These are phyloP conservation scores for Forficula auricularia DNA, from an alignment of 1,140 invertebrate genomes.

Conservation along the genomic window DNA sequence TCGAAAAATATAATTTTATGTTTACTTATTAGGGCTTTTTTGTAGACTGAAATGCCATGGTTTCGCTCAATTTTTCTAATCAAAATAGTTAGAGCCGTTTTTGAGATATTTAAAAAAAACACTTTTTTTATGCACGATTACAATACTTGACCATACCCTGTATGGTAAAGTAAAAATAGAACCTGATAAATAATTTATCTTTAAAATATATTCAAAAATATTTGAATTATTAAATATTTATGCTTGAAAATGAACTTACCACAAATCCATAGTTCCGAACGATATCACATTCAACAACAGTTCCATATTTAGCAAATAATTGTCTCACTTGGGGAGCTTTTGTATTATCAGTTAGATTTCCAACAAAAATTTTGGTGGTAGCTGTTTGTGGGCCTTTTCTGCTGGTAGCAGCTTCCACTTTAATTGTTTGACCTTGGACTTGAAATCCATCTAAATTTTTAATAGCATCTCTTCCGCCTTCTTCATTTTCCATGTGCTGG, in stretches of 20 bases:
- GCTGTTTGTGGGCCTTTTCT: constrained; percentile 65
- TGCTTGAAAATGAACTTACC: constrained; percentile 21
- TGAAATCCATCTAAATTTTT: constrained; percentile 76
- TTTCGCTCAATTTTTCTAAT: too few species aligned
- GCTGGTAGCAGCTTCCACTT: constrained; percentile 78
- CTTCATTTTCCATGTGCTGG: constrained; percentile 82
- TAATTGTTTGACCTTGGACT: constrained; percentile 73
- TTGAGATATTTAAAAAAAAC: too few species aligned
- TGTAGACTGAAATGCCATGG: too few species aligned
- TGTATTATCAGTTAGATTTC: constrained; percentile 74
- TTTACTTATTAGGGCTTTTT: too few species aligned
- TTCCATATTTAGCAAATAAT: constrained; percentile 72
- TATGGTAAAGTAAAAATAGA: too few species aligned
- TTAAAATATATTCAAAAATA: too few species aligned
- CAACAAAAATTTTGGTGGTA: constrained; percentile 78
- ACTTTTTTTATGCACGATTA: too few species aligned
- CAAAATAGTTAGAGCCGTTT: too few species aligned
- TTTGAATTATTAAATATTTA: too few species aligned
- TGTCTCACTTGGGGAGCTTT: constrained; percentile 71
- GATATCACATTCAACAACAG: constrained; percentile 78
- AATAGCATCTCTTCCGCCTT: constrained; percentile 77
- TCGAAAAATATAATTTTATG: too few species aligned
- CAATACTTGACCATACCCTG: too few species aligned
- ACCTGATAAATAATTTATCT: too few species aligned
- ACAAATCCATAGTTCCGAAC: constrained; percentile 84